These are phyloP conservation scores for Hemistola chrysoprasaria DNA, from an alignment of 2,888 invertebrate species.

Conservation along the genomic window DNA sequence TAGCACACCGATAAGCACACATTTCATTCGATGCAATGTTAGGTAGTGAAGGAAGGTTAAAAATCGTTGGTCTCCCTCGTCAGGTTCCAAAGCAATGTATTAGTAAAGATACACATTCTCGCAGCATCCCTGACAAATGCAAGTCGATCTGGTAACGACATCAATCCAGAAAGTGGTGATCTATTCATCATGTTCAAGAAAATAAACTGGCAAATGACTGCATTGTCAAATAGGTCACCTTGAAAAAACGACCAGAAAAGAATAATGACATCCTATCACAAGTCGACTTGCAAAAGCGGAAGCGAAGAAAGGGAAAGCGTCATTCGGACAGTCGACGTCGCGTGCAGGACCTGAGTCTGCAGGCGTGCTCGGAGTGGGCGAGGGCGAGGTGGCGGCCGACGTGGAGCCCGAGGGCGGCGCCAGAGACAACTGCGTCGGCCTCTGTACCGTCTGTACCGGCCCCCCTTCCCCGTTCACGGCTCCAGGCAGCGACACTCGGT, in stretches of 20 bases:
- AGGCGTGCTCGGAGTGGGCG: conserved; percentile 80
- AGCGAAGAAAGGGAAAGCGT: conserved; percentile 49
- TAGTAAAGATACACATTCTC: conserved; percentile 24
- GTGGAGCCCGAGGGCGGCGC: conserved; percentile 54
- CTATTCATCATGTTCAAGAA: conserved; percentile 8
- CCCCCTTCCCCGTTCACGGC: conserved; percentile 39
- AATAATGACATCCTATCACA: conserved; percentile 16
- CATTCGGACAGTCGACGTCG: conserved; percentile 50
- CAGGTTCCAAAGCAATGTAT: conserved; percentile 30
- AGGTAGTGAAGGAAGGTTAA: conserved; percentile 16
- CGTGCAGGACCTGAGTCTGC: conserved; percentile 77
- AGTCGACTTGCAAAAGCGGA: conserved; percentile 34
- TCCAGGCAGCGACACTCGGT: conserved; percentile 71
- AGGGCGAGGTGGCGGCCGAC: conserved; percentile 72
- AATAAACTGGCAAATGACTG: no score
- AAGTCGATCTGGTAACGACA: conserved; percentile 20
- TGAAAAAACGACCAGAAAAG: neutral
- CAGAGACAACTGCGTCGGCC: conserved; percentile 75
- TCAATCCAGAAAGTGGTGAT: conserved; percentile 4
- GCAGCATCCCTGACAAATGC: conserved; percentile 21
- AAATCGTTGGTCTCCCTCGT: conserved; percentile 10
- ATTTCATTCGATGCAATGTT: conserved; percentile 29
- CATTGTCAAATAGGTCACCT: no score
- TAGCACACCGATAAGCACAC: conserved; percentile 76
- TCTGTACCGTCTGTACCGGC: conserved; percentile 39